These are phyloP conservation scores for Stigmatopora argus DNA, from an alignment of 2,113 vertebrate species.

Conservation along the genomic window DNA sequence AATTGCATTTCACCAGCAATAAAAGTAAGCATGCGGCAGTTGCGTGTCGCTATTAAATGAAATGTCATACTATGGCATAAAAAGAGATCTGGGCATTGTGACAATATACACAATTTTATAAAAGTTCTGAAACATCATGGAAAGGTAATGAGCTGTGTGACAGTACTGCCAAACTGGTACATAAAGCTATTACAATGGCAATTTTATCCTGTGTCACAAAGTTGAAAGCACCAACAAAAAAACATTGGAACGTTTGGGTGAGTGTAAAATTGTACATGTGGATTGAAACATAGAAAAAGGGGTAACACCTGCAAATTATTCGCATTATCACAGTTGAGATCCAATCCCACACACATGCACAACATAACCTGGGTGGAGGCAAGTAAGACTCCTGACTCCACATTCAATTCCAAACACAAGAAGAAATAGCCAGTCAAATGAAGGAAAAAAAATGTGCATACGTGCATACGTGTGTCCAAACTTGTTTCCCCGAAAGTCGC, in stretches of 20 bases:
- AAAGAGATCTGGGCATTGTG: conserved; percentile 16
- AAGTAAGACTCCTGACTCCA: conserved; percentile 25
- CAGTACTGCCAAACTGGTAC: conserved; percentile 35
- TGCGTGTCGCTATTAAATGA: conserved; percentile 53
- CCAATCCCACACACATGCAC: background rate
- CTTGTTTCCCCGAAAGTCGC: too few species aligned
- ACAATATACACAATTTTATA: conserved; percentile 8
- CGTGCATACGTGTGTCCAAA: too few species aligned
- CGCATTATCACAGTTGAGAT: background rate
- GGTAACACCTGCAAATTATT: background rate
- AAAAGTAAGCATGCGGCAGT: conserved; percentile 27
- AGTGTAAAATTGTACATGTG: conserved; percentile 1
- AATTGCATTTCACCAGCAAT: conserved; percentile 31
- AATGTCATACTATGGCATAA: conserved; percentile 48
- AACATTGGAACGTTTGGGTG: background rate
- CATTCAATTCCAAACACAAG: conserved; percentile 23
- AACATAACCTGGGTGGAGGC: background rate
- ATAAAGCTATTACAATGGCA: conserved; percentile 55
- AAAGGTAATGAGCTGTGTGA: conserved; percentile 26
- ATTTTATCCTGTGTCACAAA: conserved; percentile 29
- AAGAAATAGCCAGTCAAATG: too few species aligned
- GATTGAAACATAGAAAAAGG: conserved; percentile 2
- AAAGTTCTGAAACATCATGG: conserved; percentile 18
- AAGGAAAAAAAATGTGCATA: too few species aligned
- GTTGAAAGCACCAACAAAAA: conserved; percentile 1